Evolutionary conservation across 2,113 vertebrate species (phyloP).

Genomic region (Suncus etruscus): DNA sequence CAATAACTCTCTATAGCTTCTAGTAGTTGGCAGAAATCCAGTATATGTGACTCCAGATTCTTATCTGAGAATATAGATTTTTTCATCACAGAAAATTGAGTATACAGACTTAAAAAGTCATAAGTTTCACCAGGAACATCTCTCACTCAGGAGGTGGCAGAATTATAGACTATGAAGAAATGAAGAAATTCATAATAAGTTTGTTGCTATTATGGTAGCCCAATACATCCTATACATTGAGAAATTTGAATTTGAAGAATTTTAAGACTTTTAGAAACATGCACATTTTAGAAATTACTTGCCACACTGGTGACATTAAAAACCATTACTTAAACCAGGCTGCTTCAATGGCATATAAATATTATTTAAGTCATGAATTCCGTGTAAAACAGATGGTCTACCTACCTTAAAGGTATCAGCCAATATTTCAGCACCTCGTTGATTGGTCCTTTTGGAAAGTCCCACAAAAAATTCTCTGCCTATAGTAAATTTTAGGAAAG

Average conservation of each 20-base stretch:
- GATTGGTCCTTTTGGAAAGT: slow-evolving; percentile 98
- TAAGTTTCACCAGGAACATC: neutral
- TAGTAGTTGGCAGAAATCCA: neutral
- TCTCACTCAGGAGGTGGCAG: neutral
- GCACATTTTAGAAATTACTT: slow-evolving; percentile 68
- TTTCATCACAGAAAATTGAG: neutral
- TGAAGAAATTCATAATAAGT: neutral
- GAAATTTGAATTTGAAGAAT: slow-evolving; percentile 57
- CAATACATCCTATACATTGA: slow-evolving; percentile 27
- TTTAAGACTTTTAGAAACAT: slow-evolving; percentile 47
- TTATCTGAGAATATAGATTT: neutral
- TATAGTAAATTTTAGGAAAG: slow-evolving; percentile 81
- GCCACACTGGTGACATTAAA: slow-evolving; percentile 50
- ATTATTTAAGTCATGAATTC: slow-evolving; percentile 62
- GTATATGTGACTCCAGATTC: neutral
- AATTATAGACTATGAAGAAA: neutral
- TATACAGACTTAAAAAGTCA: neutral
- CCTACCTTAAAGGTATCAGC: slow-evolving; percentile 98
- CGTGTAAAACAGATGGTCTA: slow-evolving; percentile 58
- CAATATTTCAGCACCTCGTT: slow-evolving; percentile 97
- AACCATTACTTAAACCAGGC: slow-evolving; percentile 50
- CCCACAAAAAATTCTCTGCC: slow-evolving; percentile 99
- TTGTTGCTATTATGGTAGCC: neutral
- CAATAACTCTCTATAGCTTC: neutral
- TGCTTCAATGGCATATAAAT: slow-evolving; percentile 41